phyloP scores from a whole-genome alignment of 2,888 invertebrate species.

The Acleris sparsana region DNA sequence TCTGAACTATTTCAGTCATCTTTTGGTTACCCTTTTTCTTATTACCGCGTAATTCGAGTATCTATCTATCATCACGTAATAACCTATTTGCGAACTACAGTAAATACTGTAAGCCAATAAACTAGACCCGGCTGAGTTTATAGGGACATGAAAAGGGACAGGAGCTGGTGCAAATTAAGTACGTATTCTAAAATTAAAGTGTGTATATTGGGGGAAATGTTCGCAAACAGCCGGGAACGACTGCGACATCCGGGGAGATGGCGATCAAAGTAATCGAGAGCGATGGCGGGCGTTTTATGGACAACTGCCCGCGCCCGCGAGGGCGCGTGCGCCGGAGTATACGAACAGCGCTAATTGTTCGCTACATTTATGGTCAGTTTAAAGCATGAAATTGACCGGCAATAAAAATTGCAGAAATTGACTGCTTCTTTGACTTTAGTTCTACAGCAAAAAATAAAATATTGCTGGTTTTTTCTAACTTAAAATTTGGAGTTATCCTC shows the following conservation, averaged over 20 bases:
- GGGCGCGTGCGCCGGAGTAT: not conserved
- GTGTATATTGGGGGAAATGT: conserved; percentile 63
- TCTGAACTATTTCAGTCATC: no score
- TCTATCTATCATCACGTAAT: conserved; percentile 22
- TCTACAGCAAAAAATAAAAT: no score
- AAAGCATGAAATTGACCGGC: no score
- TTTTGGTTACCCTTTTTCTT: no score
- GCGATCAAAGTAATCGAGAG: conserved; percentile 76
- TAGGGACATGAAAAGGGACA: conserved; percentile 54
- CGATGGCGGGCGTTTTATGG: conserved; percentile 62
- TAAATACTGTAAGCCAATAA: conserved; percentile 50
- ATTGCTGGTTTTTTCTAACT: no score
- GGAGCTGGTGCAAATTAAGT: conserved; percentile 62
- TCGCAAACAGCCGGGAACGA: conserved; percentile 62
- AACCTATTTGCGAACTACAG: conserved; percentile 18
- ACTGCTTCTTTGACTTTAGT: no score
- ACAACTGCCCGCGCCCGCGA: no score
- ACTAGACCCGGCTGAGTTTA: conserved; percentile 59
- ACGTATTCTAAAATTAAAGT: conserved; percentile 66
- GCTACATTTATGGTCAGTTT: no score
- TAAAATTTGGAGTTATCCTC: no score
- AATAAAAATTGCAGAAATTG: no score
- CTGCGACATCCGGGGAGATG: conserved; percentile 65
- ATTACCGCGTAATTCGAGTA: not conserved
- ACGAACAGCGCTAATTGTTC: not conserved